Conservation (phyloP, 2,888 invertebrate species). For the Hermodice carunculata region DNA sequence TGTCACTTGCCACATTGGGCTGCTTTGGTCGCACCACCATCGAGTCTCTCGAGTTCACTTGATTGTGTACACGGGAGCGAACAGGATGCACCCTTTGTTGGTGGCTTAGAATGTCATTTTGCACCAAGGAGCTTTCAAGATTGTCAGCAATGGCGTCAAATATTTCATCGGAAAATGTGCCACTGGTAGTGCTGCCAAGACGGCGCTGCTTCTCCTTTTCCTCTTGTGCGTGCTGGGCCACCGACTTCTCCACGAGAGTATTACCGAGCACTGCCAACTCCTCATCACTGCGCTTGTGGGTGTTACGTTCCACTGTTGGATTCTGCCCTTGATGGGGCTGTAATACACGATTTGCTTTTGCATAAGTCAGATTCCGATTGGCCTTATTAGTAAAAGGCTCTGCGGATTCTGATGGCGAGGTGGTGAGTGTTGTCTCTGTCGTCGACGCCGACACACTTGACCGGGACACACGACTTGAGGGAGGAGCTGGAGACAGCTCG, state of each 20-base stretch:
- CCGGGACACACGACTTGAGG: constrained; percentile 15
- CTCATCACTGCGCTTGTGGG: constrained; percentile 73
- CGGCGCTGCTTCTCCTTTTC: background rate
- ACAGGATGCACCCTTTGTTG: constrained; percentile 32
- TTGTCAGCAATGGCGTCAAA: constrained; percentile 62
- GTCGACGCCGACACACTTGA: constrained; percentile 72
- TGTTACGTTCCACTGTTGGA: constrained; percentile 84
- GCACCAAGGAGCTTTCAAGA: constrained; percentile 67
- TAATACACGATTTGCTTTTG: constrained; percentile 67
- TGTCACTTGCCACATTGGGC: constrained; percentile 66
- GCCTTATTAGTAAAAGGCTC: constrained; percentile 23
- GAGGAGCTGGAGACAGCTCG: constrained; percentile 5
- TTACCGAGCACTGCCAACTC: constrained; percentile 72
- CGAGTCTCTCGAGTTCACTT: constrained; percentile 18
- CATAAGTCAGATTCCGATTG: constrained; percentile 56
- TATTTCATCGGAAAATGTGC: constrained; percentile 43
- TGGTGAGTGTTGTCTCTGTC: constrained; percentile 75
- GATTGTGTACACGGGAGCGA: background rate
- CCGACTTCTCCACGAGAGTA: constrained; percentile 58
- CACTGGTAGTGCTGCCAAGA: constrained; percentile 27
- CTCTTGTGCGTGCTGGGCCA: constrained; percentile 12
- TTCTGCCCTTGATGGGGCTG: constrained; percentile 90
- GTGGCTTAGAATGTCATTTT: constrained; percentile 71
- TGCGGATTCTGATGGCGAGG: constrained; percentile 74
- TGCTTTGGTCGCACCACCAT: constrained; percentile 64